Conservation (phyloP, 2,888 invertebrate species). For the Caenorhabditis sp. region DNA sequence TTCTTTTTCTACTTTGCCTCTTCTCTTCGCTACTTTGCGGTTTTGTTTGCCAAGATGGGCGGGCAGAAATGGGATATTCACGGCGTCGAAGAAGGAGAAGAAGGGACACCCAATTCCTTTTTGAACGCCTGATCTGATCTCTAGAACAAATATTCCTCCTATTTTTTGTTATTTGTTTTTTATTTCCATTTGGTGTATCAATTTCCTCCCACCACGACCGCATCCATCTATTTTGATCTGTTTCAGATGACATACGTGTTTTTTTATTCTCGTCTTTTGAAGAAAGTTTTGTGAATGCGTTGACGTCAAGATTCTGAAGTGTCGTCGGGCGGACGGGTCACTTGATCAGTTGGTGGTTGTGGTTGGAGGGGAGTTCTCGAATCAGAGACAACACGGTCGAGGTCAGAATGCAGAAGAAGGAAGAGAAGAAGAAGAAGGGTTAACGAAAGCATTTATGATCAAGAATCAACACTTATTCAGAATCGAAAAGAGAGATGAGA, state of each 20-base stretch:
- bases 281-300: background rate
- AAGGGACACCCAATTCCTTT: slow-evolving; percentile 10
- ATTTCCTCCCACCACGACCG: background rate
- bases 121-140: slow-evolving; percentile 5
- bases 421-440: background rate
- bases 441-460: slow-evolving; percentile 45
- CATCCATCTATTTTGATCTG: slow-evolving; percentile 6
- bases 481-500: background rate
- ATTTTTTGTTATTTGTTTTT: background rate
- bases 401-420: no score
- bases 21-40: background rate
- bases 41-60: slow-evolving; percentile 24
- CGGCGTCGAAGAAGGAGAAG: background rate
- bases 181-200: background rate
- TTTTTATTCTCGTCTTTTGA: slow-evolving; percentile 2
- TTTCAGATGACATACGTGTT: background rate
- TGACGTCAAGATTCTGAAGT: slow-evolving; percentile 18
- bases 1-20: background rate
- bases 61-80: slow-evolving; percentile 22
- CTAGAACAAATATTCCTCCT: slow-evolving; percentile 1
- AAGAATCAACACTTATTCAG: slow-evolving; percentile 29
- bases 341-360: slow-evolving; percentile 15
- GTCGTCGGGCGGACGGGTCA: background rate
- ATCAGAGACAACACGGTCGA: slow-evolving; percentile 2
- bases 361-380: background rate